phyloP scores from a whole-genome alignment of 2,888 invertebrate species.

The Rhynchonema sp. region DNA sequence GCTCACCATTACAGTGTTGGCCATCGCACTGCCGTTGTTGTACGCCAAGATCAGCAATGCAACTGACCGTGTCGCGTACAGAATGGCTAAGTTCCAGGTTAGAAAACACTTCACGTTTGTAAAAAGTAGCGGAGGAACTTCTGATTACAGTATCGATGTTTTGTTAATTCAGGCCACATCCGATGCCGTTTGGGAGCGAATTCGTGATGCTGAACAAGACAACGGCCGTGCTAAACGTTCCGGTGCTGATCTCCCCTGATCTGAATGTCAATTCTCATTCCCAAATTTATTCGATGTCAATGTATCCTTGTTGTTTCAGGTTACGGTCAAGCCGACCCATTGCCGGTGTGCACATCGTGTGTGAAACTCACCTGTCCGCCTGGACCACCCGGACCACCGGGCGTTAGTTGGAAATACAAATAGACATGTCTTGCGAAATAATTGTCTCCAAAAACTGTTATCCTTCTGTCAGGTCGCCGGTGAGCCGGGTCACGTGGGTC shows the following conservation, averaged over 20 bases:
- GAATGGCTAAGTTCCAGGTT: slow-evolving; percentile 1
- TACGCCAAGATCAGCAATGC: neutral
- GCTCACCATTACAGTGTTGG: neutral
- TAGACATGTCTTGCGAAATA: too few species aligned
- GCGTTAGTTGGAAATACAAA: slow-evolving; percentile 9
- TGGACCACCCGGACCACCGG: slow-evolving; percentile 25
- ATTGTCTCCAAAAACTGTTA: neutral
- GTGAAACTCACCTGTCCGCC: slow-evolving; percentile 25
- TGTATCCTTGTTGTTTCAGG: too few species aligned
- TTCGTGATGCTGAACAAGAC: too few species aligned
- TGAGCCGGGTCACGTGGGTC: slow-evolving; percentile 12
- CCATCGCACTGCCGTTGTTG: neutral
- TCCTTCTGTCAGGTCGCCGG: slow-evolving; percentile 11
- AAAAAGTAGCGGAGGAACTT: too few species aligned
- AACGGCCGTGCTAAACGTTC: too few species aligned
- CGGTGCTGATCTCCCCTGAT: too few species aligned
- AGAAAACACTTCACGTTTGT: neutral
- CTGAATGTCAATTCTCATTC: too few species aligned
- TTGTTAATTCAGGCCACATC: neutral
- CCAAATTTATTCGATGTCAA: too few species aligned
- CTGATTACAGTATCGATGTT: too few species aligned
- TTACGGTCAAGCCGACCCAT: too few species aligned
- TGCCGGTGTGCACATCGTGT: too few species aligned
- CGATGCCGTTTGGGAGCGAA: neutral
- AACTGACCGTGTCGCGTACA: neutral